Evolutionary conservation across 2,797 vertebrate genomes (phyloP).

Genomic region (Lepilemur ruficaudatus): DNA sequence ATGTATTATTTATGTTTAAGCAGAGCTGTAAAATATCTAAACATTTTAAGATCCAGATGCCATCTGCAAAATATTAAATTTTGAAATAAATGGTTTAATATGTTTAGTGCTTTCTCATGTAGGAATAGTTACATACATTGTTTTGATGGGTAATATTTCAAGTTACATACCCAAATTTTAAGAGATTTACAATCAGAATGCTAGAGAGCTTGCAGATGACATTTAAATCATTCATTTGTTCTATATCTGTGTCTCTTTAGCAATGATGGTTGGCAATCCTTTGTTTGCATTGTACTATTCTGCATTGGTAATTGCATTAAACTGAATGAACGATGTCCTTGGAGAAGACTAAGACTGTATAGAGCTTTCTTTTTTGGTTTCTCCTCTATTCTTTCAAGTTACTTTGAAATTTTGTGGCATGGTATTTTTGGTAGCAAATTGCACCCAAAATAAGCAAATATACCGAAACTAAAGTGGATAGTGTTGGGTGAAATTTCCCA

Average conservation of each 20-base stretch:
- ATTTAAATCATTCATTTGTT: neutral
- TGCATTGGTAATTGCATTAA: neutral
- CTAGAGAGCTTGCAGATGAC: neutral
- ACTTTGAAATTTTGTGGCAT: neutral
- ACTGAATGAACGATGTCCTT: neutral
- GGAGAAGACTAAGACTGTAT: neutral
- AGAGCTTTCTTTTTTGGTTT: neutral
- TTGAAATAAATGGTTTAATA: conserved; percentile 54
- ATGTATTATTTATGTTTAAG: conserved; percentile 58
- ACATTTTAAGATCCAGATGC: conserved; percentile 44
- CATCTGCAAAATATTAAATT: conserved; percentile 39
- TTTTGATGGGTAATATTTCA: conserved; percentile 33
- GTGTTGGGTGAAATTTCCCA: neutral
- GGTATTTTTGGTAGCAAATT: neutral
- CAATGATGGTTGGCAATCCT: neutral
- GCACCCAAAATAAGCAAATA: neutral
- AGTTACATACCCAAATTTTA: neutral
- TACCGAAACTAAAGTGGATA: neutral
- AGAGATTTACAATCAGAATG: neutral
- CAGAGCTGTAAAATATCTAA: neutral
- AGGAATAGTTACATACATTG: neutral
- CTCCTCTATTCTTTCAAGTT: neutral
- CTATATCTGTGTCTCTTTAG: neutral
- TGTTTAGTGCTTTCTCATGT: neutral
- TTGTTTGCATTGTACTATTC: neutral